These are phyloP conservation scores for Entomyzon cyanotis DNA, from an alignment of 2,113 vertebrate species.

Conservation along the genomic window DNA sequence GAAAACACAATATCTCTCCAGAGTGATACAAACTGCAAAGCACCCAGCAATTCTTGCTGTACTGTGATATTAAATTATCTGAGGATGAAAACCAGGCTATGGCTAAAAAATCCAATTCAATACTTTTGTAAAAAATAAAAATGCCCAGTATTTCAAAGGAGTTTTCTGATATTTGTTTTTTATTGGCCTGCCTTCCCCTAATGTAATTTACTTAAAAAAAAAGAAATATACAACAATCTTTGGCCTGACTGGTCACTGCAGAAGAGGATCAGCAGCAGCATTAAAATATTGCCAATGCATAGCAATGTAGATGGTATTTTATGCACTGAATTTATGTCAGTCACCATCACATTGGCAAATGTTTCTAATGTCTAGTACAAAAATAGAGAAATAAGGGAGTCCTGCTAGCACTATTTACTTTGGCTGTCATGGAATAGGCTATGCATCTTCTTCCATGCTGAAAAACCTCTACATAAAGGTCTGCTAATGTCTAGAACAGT, in stretches of 20 bases:
- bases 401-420: slow-evolving; percentile 42
- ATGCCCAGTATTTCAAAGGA: background rate
- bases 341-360: background rate
- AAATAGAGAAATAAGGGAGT: slow-evolving; percentile 17
- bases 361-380: slow-evolving; percentile 6
- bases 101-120: background rate
- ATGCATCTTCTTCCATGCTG: slow-evolving; percentile 30
- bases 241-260: background rate
- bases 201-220: background rate
- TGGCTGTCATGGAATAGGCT: slow-evolving; percentile 7
- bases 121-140: background rate
- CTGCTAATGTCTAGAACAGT: slow-evolving; percentile 26
- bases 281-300: background rate
- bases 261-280: background rate
- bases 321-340: background rate
- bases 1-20: background rate
- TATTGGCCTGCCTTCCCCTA: background rate
- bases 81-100: background rate
- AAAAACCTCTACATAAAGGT: background rate
- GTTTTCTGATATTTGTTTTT: background rate
- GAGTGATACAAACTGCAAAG: background rate
- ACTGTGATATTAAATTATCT: background rate
- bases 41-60: background rate
- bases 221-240: background rate
- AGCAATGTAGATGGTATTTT: background rate